A percentile compares a stretch with the other conserved stretches of the same genome.
phyloP scores from a whole-genome alignment of 2,888 invertebrate genomes.

The Drosophila yooni region DNA sequence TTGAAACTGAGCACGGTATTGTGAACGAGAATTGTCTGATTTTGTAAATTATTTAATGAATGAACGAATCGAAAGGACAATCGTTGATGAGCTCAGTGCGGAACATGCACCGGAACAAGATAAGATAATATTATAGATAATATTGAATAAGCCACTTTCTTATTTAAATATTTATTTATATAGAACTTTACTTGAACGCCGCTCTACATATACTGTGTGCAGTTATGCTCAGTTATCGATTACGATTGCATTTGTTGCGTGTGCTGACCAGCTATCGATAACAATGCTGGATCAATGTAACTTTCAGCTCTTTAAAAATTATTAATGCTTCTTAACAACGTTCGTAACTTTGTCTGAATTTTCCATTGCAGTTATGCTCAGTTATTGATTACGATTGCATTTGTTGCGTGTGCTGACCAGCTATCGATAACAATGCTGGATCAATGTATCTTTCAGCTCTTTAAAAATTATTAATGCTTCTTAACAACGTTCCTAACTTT shows the following conservation, averaged over 20 bases:
- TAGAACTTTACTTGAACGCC: neutral
- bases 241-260: neutral
- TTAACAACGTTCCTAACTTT: slow-evolving; percentile 7
- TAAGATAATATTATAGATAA: neutral
- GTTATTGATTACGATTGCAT: neutral
- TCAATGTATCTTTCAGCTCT: neutral
- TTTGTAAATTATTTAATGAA: too few species aligned
- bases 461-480: slow-evolving; percentile 16
- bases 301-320: slow-evolving; percentile 3
- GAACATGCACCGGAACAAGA: neutral
- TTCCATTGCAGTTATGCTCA: neutral
- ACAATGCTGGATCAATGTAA: neutral
- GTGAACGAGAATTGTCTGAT: neutral
- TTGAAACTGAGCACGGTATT: neutral
- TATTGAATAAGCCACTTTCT: neutral
- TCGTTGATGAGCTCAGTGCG: neutral
- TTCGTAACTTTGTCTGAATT: slow-evolving; percentile 3
- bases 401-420: neutral
- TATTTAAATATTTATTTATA: neutral
- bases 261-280: neutral
- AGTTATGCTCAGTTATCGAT: neutral
- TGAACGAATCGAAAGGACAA: neutral
- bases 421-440: neutral
- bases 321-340: slow-evolving; percentile 12
- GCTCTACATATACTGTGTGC: neutral